Conservation (phyloP, 2,888 invertebrate species). For the Steromphala cineraria region DNA sequence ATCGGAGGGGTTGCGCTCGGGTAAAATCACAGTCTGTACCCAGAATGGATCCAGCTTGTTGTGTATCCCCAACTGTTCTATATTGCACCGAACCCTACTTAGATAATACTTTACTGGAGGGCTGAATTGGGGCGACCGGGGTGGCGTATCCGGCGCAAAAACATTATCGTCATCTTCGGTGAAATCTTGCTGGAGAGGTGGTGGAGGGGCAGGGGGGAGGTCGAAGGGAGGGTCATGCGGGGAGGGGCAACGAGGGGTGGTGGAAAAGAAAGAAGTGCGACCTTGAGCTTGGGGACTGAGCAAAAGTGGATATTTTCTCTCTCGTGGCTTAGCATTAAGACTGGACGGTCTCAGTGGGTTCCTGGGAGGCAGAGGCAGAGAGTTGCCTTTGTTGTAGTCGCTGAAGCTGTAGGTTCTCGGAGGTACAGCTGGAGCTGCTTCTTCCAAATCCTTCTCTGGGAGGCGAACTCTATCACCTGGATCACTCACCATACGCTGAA, state of each 20-base stretch:
- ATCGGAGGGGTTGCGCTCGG: constrained; percentile 46
- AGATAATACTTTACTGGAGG: constrained; percentile 39
- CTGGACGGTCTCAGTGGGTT: constrained; percentile 81
- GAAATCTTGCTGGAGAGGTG: constrained; percentile 40
- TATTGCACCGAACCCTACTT: constrained; percentile 59
- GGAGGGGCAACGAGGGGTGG: constrained; percentile 26
- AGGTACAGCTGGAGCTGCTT: constrained; percentile 49
- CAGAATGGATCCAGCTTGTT: constrained; percentile 70
- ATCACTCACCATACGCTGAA: constrained; percentile 13
- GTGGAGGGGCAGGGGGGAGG: constrained; percentile 54
- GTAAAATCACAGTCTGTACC: constrained; percentile 59
- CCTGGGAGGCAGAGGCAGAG: constrained; percentile 87
- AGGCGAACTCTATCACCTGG: background rate
- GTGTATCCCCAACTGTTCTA: constrained; percentile 67
- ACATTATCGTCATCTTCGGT: constrained; percentile 53
- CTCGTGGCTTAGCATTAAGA: constrained; percentile 82
- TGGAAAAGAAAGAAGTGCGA: constrained; percentile 25
- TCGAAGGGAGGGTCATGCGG: constrained; percentile 50
- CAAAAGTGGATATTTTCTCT: constrained; percentile 87
- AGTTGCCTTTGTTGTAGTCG: constrained; percentile 68
- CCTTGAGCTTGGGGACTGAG: constrained; percentile 25
- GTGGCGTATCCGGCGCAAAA: constrained; percentile 41
- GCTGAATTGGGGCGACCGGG: background rate
- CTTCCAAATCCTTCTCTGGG: background rate
- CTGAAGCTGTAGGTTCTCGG: constrained; percentile 58